Evolutionary conservation across 1,140 invertebrate genomes (phyloP).

Genomic region (Anthonomus grandis): DNA sequence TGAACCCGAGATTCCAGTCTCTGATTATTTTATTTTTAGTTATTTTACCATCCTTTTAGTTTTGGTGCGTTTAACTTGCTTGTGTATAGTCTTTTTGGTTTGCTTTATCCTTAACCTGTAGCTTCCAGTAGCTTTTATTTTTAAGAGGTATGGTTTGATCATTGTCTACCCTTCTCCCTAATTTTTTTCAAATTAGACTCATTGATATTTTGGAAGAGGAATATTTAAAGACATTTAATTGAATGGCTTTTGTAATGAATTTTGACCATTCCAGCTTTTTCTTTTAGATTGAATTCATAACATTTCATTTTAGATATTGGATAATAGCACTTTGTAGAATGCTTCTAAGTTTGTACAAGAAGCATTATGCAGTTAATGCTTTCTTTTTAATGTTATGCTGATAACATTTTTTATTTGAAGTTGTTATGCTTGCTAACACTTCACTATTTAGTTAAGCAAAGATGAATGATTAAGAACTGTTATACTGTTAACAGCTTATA

Average conservation of each 20-base stretch:
- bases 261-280: too few relatives aligned
- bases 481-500: slow-evolving; percentile 19
- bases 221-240: too few relatives aligned
- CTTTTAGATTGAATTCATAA: too few relatives aligned
- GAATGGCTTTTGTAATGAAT: slow-evolving; percentile 4
- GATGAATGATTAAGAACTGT: neutral
- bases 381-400: slow-evolving; percentile 10
- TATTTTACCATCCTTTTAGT: slow-evolving; percentile 31
- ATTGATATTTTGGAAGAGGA: too few relatives aligned
- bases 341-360: too few relatives aligned
- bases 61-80: slow-evolving; percentile 39
- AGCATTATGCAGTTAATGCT: too few relatives aligned
- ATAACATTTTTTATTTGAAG: slow-evolving; percentile 2
- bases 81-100: slow-evolving; percentile 30
- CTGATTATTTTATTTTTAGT: slow-evolving; percentile 42
- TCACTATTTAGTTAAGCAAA: too few relatives aligned
- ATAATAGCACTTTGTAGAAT: too few relatives aligned
- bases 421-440: too few relatives aligned
- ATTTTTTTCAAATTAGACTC: too few relatives aligned
- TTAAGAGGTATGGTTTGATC: slow-evolving; percentile 14
- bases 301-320: too few relatives aligned
- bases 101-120: slow-evolving; percentile 26
- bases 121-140: slow-evolving; percentile 28
- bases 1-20: slow-evolving; percentile 43
- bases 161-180: slow-evolving; percentile 36